phyloP scores from a whole-genome alignment of 64 coral and sea anemone genomes.

The Stylophora pistillata region DNA sequence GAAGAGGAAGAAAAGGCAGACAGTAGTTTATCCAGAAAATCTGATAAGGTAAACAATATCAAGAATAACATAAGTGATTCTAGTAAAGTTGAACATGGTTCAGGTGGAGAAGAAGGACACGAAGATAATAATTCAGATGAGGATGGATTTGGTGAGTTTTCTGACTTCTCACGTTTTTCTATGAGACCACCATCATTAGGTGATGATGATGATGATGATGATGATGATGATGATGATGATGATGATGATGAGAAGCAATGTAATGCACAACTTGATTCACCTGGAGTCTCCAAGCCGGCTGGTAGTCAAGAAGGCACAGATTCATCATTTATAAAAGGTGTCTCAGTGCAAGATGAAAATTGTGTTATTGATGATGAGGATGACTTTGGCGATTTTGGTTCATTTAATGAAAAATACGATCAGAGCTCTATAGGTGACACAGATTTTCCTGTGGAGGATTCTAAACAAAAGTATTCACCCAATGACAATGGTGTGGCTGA shows the following conservation, averaged over 20 bases:
- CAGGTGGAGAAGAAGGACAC: not conserved
- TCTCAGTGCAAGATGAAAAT: not conserved
- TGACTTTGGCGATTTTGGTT: constrained; percentile 34
- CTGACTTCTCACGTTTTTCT: not conserved
- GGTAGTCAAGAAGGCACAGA: not conserved
- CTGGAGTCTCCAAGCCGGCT: not conserved
- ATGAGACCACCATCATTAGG: not conserved
- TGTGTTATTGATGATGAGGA: constrained; percentile 23
- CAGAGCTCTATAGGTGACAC: not conserved
- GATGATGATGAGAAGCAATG: not conserved
- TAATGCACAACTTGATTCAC: not conserved
- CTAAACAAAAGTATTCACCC: not conserved
- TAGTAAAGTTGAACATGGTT: not conserved
- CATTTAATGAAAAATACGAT: not conserved
- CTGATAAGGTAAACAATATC: not conserved
- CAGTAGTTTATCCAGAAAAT: not conserved
- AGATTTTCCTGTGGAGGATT: not conserved
- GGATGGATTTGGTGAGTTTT: constrained; percentile 28
- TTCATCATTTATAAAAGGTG: not conserved
- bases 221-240: not conserved
- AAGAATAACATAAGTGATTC: not conserved
- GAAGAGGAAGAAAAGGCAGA: not conserved
- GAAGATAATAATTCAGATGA: not conserved
- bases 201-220: not conserved
- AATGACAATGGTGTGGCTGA: not conserved